Conservation (phyloP, 2,888 invertebrate genomes). For the Xestia xanthographa region DNA sequence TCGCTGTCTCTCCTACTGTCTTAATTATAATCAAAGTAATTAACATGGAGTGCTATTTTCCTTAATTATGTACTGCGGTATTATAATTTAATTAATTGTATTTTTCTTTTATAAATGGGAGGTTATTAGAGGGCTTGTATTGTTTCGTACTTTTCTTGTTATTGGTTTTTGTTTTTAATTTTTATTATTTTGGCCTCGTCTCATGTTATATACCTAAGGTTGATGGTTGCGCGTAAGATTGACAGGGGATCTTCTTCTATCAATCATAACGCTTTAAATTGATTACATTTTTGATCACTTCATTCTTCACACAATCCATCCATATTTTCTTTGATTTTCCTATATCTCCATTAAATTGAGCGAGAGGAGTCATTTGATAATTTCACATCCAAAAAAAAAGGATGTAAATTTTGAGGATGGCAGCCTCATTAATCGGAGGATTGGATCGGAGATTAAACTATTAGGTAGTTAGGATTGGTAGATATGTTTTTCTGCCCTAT, state of each 20-base stretch:
- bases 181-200: background rate
- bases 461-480: background rate
- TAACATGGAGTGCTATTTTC: conserved; percentile 51
- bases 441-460: background rate
- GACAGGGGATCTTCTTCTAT: too few species aligned
- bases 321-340: background rate
- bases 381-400: too few species aligned
- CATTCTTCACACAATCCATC: too few species aligned
- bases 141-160: background rate
- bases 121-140: background rate
- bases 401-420: too few species aligned
- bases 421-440: background rate
- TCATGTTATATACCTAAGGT: fast-evolving
- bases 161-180: background rate
- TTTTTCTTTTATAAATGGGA: conserved; percentile 22
- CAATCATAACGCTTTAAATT: too few species aligned
- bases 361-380: too few species aligned
- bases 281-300: too few species aligned
- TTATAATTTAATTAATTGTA: conserved; percentile 56
- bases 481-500: background rate
- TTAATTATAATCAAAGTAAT: conserved; percentile 65
- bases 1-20: conserved; percentile 38
- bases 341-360: too few species aligned
- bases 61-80: conserved; percentile 58
- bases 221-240: too few species aligned